Conservation (phyloP, 2,888 invertebrate species). For the Rapana venosa region DNA sequence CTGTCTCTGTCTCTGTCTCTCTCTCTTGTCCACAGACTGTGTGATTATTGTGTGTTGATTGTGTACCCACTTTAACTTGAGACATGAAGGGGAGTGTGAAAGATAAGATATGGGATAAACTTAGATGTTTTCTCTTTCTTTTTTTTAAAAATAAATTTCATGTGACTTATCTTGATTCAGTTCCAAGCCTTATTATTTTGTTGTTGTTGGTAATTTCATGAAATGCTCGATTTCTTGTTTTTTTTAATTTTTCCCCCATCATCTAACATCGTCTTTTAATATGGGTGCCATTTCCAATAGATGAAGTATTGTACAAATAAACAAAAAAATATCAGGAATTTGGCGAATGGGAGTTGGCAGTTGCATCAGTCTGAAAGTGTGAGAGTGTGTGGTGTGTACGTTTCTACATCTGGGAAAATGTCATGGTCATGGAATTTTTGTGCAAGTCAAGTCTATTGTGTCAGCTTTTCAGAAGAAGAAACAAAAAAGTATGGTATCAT, state of each 20-base stretch:
- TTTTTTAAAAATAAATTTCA: background rate
- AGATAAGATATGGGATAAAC: background rate
- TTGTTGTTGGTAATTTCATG: background rate
- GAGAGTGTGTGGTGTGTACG: no score
- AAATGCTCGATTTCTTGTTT: background rate
- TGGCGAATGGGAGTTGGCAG: background rate
- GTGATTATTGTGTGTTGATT: background rate
- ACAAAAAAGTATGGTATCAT: no score
- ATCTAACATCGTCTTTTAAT: conserved; percentile 41
- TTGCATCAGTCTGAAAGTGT: no score
- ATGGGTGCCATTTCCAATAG: conserved; percentile 54
- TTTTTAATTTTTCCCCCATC: conserved; percentile 23
- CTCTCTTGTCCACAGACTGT: background rate
- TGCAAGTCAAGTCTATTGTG: no score
- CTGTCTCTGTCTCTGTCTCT: background rate
- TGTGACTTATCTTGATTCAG: background rate
- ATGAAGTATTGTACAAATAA: conserved; percentile 53
- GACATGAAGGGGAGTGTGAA: background rate
- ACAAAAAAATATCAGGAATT: conserved; percentile 48
- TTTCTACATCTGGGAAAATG: no score
- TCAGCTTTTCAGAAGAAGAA: no score
- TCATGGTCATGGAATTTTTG: no score
- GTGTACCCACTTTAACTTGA: background rate
- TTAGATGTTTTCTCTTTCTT: background rate
- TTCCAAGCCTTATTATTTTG: background rate